Evolutionary conservation across 1,140 invertebrate species (phyloP).

Genomic region (Anadara kagoshimensis): DNA sequence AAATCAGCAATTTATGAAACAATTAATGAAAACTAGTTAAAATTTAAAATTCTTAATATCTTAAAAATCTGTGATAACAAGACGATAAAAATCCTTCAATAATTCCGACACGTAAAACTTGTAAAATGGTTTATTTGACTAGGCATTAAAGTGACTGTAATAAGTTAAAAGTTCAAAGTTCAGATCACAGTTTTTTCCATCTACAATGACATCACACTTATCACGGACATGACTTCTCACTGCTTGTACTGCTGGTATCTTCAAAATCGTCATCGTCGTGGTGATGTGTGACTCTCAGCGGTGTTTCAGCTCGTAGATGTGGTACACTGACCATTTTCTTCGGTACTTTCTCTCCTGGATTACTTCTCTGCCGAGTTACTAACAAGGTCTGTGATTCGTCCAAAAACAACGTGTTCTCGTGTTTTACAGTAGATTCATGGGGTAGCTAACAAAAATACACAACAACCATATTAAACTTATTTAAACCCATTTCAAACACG

Average conservation of each 20-base stretch:
- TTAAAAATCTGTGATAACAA: too few species aligned
- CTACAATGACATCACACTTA: too few species aligned
- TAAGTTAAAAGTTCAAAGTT: too few species aligned
- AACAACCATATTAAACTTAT: slow-evolving; percentile 27
- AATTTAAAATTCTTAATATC: too few species aligned
- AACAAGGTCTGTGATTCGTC: slow-evolving; percentile 15
- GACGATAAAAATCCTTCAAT: too few species aligned
- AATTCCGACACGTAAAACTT: too few species aligned
- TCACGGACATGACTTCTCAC: slow-evolving; percentile 27
- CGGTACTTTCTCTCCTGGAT: slow-evolving; percentile 1
- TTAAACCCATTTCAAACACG: neutral
- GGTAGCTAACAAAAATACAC: too few species aligned
- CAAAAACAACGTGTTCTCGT: slow-evolving; percentile 78
- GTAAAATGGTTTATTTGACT: too few species aligned
- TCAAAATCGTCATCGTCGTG: slow-evolving; percentile 89
- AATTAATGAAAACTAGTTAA: too few species aligned
- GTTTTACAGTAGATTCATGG: slow-evolving; percentile 98
- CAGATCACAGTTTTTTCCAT: too few species aligned
- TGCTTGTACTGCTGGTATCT: slow-evolving; percentile 32
- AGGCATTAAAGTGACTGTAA: too few species aligned
- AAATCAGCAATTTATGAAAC: too few species aligned
- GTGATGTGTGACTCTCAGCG: slow-evolving; percentile 90
- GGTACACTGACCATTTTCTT: slow-evolving; percentile 75
- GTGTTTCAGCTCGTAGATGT: slow-evolving; percentile 89
- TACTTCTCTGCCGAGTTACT: slow-evolving; percentile 1